A percentile compares a stretch with the other conserved stretches of the same genome.
These are phyloP conservation scores for Anisognathus igniventris DNA, from an alignment of 2,797 vertebrate species.

Conservation along the genomic window DNA sequence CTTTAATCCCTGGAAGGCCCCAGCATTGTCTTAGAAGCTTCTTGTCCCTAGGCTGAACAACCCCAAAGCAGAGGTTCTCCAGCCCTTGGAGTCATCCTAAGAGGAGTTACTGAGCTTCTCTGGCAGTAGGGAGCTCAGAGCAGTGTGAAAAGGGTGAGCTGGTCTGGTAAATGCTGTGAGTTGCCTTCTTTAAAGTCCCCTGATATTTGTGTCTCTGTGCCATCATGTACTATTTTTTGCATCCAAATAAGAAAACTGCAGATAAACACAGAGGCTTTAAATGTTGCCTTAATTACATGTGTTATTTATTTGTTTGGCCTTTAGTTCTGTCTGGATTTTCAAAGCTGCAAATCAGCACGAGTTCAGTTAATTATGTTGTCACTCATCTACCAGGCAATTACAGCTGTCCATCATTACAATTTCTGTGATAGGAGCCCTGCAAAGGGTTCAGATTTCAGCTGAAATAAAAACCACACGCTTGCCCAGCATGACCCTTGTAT, in stretches of 20 bases:
- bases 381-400: background rate
- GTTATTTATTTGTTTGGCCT: background rate
- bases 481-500: background rate
- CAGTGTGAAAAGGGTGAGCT: background rate
- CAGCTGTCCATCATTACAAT: background rate
- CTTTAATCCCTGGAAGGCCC: background rate
- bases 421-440: background rate
- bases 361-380: constrained; percentile 14
- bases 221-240: background rate
- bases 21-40: background rate
- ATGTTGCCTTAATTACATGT: background rate
- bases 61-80: background rate
- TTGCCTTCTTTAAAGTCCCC: background rate
- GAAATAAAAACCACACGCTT: background rate
- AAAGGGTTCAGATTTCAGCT: background rate
- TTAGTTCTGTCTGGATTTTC: constrained; percentile 4
- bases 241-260: background rate
- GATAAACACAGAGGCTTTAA: background rate
- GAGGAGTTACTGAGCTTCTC: background rate
- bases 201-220: background rate
- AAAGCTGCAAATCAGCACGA: background rate
- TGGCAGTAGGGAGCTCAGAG: background rate
- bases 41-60: background rate
- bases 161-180: background rate
- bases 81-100: background rate